Evolutionary conservation across 2,888 invertebrate species (phyloP), one percentile per base, ranked within the genome.

Genomic region (Helobdella robusta): DNA sequence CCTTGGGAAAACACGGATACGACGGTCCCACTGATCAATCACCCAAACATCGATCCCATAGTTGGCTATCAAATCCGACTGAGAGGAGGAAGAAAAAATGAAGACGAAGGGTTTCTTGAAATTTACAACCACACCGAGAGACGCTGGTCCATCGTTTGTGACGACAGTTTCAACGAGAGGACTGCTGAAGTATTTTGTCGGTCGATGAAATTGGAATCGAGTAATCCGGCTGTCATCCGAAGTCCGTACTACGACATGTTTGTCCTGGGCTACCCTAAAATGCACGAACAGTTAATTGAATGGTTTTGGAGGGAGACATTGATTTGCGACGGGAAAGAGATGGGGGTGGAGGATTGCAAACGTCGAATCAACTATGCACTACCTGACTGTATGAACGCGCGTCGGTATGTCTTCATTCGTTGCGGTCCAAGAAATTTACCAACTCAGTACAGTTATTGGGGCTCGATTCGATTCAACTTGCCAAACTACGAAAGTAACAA

Each of bases 71-170:
- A 63, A 44, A 60, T 75, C 63, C 83, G 91, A 66, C 81, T 92
- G 5, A 90, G 89, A 74, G 88, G 89, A 50, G 87, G 87, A 56
- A 83, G 83, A 67, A 86, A 86, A 74, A 89, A 88, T 60, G 79
- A 82, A 35, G 44, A 28, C 23, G 79, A 88, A 83, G 95, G 95
- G 4, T 97, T 94, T 75, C 79, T 97, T 67, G 93, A 97, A 81
- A 89, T 92, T 76, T 97, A 89, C 77, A 99, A 98, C 75, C 85
- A 84, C 72, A 97, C 98, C 1, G 93, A 94, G 0, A 82, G 91
- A 23, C 94, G 95, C 75, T 95, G 94, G 91, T 89, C 94, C 40
- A 91, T 97, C 0, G 86, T 95, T 81, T 98, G 98, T 79, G 98
- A 98, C 79, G 65, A 61, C 32, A 84, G 92, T 67, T 98, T 98